phyloP scores from a whole-genome alignment of 2,113 vertebrate genomes.

The Platichthys flesus region DNA sequence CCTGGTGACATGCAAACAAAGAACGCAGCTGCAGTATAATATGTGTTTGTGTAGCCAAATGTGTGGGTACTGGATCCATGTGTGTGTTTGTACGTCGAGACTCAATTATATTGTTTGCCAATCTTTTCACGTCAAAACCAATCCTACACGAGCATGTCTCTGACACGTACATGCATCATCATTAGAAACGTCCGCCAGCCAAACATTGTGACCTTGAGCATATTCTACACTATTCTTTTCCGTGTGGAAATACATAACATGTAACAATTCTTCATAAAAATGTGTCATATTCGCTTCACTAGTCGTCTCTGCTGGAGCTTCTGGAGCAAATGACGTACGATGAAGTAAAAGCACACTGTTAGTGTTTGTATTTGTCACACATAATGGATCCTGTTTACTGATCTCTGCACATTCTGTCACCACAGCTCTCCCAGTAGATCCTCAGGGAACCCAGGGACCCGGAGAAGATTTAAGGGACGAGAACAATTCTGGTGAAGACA shows the following conservation, averaged over 20 bases:
- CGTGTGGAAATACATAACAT: background rate
- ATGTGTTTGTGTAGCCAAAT: constrained; percentile 17
- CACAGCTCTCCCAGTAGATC: too few species aligned
- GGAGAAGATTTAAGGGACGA: too few species aligned
- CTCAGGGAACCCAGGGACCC: too few species aligned
- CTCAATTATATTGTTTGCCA: background rate
- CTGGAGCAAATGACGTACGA: too few species aligned
- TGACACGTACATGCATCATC: constrained; percentile 12
- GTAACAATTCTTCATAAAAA: too few species aligned
- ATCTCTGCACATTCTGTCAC: too few species aligned
- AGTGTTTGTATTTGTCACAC: too few species aligned
- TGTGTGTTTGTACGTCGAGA: constrained; percentile 16
- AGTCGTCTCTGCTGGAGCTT: too few species aligned
- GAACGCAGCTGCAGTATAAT: constrained; percentile 10
- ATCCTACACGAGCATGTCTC: background rate
- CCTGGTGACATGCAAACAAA: constrained; percentile 16
- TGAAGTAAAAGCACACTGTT: too few species aligned
- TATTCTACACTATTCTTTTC: background rate
- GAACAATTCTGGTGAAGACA: too few species aligned
- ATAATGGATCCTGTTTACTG: too few species aligned
- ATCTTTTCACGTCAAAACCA: background rate
- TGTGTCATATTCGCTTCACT: too few species aligned
- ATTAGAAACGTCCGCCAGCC: background rate
- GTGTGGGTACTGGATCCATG: constrained; percentile 4
- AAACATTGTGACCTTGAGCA: constrained; percentile 13